A percentile compares a stretch with the other conserved stretches of the same genome.
Evolutionary conservation across 2,113 vertebrate species (phyloP).

Genomic region (Entelurus aequoreus): DNA sequence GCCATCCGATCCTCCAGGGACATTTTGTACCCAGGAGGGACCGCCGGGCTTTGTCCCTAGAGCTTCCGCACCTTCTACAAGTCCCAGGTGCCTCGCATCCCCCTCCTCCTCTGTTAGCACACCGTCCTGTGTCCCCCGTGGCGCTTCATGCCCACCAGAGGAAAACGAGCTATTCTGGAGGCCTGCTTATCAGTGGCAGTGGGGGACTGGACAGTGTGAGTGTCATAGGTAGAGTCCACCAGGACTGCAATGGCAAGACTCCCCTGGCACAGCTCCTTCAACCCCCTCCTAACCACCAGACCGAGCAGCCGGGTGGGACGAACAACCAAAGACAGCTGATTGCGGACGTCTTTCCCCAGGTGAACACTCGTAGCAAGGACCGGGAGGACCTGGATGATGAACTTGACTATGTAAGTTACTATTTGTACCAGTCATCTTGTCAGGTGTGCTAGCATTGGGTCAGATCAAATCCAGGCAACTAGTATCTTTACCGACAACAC

Average conservation of each 20-base stretch:
- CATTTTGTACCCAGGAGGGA: slow-evolving; percentile 66
- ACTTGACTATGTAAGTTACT: slow-evolving; percentile 86
- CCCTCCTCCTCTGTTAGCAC: slow-evolving; percentile 14
- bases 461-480: no score
- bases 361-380: slow-evolving; percentile 80
- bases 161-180: slow-evolving; percentile 71
- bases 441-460: no score
- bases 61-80: slow-evolving; percentile 82
- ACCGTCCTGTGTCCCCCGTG: slow-evolving; percentile 29
- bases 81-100: slow-evolving; percentile 50
- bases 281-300: slow-evolving; percentile 24
- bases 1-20: slow-evolving; percentile 57
- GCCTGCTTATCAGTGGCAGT: slow-evolving; percentile 26
- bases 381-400: slow-evolving; percentile 87
- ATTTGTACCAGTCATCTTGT: neutral
- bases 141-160: slow-evolving; percentile 39
- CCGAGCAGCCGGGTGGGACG: slow-evolving; percentile 15
- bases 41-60: slow-evolving; percentile 86
- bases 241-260: slow-evolving; percentile 89
- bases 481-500: no score
- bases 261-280: slow-evolving; percentile 71
- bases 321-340: slow-evolving; percentile 60
- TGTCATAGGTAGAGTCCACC: slow-evolving; percentile 64
- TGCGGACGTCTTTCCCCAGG: slow-evolving; percentile 90
- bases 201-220: neutral